Conservation (phyloP, 2,113 vertebrate genomes). For the Aldabrachelys gigantea region DNA sequence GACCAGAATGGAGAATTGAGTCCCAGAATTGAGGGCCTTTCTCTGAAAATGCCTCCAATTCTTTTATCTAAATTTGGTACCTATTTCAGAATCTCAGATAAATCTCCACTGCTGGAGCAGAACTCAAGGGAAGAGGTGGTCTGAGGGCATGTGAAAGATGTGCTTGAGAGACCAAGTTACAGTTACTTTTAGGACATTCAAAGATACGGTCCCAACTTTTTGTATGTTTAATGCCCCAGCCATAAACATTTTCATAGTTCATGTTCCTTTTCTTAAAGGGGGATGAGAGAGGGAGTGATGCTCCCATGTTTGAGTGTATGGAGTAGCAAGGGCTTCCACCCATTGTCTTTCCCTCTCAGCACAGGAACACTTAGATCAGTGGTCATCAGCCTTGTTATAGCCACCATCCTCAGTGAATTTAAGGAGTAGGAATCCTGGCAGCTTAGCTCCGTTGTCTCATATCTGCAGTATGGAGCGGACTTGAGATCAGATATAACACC, state of each 20-base stretch:
- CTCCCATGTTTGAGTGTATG: not conserved
- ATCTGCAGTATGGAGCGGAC: not conserved
- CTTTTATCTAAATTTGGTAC: not conserved
- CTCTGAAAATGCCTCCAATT: not conserved
- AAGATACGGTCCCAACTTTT: not conserved
- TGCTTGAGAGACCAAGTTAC: not conserved
- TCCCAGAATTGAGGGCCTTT: accelerated
- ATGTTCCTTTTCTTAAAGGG: not conserved
- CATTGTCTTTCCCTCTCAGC: accelerated
- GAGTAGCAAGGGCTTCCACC: accelerated
- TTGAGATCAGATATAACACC: not conserved
- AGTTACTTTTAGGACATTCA: not conserved
- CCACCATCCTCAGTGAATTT: not conserved
- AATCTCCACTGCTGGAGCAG: not conserved
- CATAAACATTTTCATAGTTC: accelerated
- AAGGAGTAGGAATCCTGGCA: not conserved
- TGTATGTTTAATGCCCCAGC: not conserved
- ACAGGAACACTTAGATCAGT: accelerated
- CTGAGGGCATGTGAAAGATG: accelerated
- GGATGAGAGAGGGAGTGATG: not conserved
- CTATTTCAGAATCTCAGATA: accelerated
- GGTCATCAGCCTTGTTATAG: not conserved
- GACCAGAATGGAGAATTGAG: not conserved
- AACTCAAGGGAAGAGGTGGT: accelerated
- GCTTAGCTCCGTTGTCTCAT: not conserved